A percentile compares a stretch with the other conserved stretches of the same genome.
These are phyloP conservation scores for Nomia melanderi DNA, from an alignment of 1,140 invertebrate species.

Conservation along the genomic window DNA sequence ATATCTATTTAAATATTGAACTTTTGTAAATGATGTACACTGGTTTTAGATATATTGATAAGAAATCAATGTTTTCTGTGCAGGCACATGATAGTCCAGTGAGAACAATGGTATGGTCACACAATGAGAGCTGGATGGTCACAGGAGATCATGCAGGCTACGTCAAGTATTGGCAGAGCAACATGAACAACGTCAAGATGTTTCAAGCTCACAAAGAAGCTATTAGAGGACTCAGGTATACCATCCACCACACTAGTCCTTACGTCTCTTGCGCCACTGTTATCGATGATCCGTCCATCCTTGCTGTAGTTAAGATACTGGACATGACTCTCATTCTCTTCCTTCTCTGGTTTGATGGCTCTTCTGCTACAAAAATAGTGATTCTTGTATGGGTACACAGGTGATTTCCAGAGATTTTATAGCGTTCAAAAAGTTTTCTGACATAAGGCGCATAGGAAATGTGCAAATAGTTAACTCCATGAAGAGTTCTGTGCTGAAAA, in stretches of 20 bases:
- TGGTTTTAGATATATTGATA: conserved; percentile 1
- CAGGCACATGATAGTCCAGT: conserved; percentile 99
- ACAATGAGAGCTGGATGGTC: conserved; percentile 99
- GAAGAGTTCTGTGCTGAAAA: conserved; percentile 26
- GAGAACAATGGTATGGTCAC: conserved; percentile 99
- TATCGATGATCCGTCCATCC: conserved; percentile 65
- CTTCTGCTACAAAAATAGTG: conserved; percentile 50
- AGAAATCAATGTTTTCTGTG: conserved; percentile 59
- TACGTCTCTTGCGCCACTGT: conserved; percentile 75
- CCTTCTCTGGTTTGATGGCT: conserved; percentile 61
- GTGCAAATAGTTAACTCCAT: not conserved
- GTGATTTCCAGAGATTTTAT: conserved; percentile 59
- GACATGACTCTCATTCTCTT: conserved; percentile 64
- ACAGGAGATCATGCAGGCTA: conserved; percentile 99
- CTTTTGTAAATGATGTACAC: not conserved
- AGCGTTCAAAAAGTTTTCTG: conserved; percentile 5
- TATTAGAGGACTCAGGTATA: conserved; percentile 97
- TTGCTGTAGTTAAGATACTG: conserved; percentile 63
- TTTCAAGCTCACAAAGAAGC: conserved; percentile 99
- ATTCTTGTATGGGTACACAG: conserved; percentile 74
- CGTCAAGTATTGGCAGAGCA: conserved; percentile 99
- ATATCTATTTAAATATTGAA: not conserved
- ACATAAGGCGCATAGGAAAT: conserved; percentile 10
- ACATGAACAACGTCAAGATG: conserved; percentile 99
- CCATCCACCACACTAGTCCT: conserved; percentile 79